Conservation (phyloP, 2,888 invertebrate species). For the Teleogryllus oceanicus region DNA sequence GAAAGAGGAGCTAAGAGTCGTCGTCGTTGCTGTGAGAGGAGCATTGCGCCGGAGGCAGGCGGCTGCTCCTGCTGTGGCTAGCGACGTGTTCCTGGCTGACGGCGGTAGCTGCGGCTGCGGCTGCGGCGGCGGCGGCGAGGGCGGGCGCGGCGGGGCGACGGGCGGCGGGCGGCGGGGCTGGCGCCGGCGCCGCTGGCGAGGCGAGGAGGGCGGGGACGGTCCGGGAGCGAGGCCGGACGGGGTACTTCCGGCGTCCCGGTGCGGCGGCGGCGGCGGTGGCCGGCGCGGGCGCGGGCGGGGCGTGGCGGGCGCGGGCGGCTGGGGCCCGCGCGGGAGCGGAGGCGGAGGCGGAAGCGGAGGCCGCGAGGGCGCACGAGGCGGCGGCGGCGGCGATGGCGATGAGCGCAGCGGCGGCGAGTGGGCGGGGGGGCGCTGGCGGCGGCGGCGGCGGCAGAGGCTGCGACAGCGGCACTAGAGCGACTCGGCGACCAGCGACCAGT, state of each 20-base stretch:
- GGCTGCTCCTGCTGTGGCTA: constrained; percentile 21
- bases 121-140: constrained; percentile 40
- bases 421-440: background rate
- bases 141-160: background rate
- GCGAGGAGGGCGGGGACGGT: constrained; percentile 23
- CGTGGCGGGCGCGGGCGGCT: constrained; percentile 37
- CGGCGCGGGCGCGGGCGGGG: constrained; percentile 27
- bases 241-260: no score
- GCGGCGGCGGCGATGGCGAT: background rate
- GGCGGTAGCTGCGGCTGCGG: constrained; percentile 47
- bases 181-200: constrained; percentile 27
- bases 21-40: constrained; percentile 31
- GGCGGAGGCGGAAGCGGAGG: constrained; percentile 32
- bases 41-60: constrained; percentile 34
- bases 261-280: no score
- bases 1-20: constrained; percentile 35
- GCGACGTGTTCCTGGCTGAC: constrained; percentile 35
- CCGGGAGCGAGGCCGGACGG: constrained; percentile 25
- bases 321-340: constrained; percentile 40
- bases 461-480: background rate
- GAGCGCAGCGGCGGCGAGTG: background rate
- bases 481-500: constrained; percentile 45
- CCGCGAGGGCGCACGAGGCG: constrained; percentile 26
- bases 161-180: constrained; percentile 25
- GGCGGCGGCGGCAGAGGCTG: background rate